These are phyloP conservation scores for Triops cancriformis DNA, from an alignment of 1,140 invertebrate species.

Conservation along the genomic window DNA sequence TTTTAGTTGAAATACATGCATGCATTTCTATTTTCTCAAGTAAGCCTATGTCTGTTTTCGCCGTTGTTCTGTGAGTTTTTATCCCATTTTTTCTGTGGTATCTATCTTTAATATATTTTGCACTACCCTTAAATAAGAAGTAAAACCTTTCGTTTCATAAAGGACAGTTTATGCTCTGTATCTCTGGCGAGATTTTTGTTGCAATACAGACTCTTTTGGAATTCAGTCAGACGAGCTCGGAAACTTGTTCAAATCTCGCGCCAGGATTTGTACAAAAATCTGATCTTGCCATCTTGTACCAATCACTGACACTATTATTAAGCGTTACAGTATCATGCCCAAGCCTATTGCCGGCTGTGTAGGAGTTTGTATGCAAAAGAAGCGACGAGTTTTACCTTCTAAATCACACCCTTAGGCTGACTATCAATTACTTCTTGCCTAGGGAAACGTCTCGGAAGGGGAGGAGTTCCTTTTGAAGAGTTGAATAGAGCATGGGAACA, in stretches of 20 bases:
- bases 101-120: too few relatives aligned
- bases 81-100: too few relatives aligned
- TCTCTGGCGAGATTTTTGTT: too few relatives aligned
- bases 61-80: too few relatives aligned
- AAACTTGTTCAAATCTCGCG: background rate
- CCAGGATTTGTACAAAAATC: background rate
- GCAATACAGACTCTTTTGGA: too few relatives aligned
- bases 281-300: background rate
- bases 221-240: too few relatives aligned
- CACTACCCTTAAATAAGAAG: too few relatives aligned
- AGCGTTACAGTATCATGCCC: background rate
- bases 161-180: too few relatives aligned
- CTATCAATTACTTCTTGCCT: background rate
- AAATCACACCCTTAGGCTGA: background rate
- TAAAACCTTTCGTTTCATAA: too few relatives aligned
- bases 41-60: too few relatives aligned
- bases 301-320: background rate
- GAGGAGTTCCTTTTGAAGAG: background rate
- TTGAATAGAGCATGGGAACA: background rate
- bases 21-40: too few relatives aligned
- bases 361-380: background rate
- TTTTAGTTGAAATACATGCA: too few relatives aligned
- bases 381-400: background rate
- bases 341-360: background rate
- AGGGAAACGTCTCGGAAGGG: background rate